Evolutionary conservation across 2,113 vertebrate species (phyloP), one percentile per base, ranked within the genome.

Genomic region (Microtus montanus): DNA sequence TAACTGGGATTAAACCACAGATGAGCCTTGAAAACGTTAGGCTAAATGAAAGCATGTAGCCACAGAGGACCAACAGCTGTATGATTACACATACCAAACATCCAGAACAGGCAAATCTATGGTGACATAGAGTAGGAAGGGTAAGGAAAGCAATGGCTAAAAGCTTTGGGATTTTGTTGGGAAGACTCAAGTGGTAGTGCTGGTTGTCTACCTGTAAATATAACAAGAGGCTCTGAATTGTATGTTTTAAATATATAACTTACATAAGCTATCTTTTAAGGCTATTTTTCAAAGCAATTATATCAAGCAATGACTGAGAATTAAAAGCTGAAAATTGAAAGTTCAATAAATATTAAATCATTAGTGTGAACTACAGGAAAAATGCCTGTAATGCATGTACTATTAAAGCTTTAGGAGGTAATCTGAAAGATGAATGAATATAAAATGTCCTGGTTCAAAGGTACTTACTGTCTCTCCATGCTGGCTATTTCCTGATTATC

Each of bases 401-500:
- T 80, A 68, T 66, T 85, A 2, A 11, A 95, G 11, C 61, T 74
- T 85, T 84, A 89, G 22, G 95, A 58, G 47, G 10, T 58, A 90
- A 92, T 75, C 87, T 87, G 38, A 52, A 84, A 44, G 24, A 88
- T 52, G 86, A 92, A 93, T 49, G 19, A 30, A 90, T 58, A 24
- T 47, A 82, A 92, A 74, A 86, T 66, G 8, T 90, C 49, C 74
- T 80, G 88, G 17, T 83, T 89, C 13, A 49, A 73, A 33, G 66
- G 71, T 96, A 98, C 99, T 98, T 98, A 99, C 99, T 99, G 99
- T 97, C 99, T 98, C 71, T 99, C 99, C 99, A 99, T 99, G 97
- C 99, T 99, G 97, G 99, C 99, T 70, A 99, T 99, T 98, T 99
- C 99, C 96, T 99, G 99, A 98, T 99, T 99, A 97, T 99, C 99